Percentiles rank a stretch among this genome's conserved stretches.
Evolutionary conservation across 2,113 vertebrate species (phyloP).

Genomic region (Hippopotamus amphibius): DNA sequence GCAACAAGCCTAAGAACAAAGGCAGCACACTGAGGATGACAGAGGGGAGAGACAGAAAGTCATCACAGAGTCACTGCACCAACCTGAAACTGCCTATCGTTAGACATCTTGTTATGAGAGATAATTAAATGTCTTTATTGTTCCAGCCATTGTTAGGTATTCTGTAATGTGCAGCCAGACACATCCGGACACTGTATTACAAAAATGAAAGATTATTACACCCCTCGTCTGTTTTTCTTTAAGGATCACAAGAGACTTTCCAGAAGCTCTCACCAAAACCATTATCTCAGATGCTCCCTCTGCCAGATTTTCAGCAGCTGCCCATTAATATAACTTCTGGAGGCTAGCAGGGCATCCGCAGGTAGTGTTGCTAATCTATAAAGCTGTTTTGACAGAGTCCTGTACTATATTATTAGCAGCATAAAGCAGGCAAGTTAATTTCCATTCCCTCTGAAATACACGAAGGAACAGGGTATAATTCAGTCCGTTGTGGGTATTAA

Average conservation of each 20-base stretch:
- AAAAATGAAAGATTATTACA: slow-evolving; percentile 33
- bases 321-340: slow-evolving; percentile 26
- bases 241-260: background rate
- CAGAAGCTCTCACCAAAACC: background rate
- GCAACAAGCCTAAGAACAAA: background rate
- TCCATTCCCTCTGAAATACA: slow-evolving; percentile 24
- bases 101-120: background rate
- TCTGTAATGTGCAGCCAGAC: background rate
- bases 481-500: slow-evolving; percentile 48
- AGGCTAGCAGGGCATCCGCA: background rate
- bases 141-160: background rate
- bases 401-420: background rate
- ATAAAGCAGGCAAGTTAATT: slow-evolving; percentile 20
- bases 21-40: background rate
- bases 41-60: background rate
- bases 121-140: background rate
- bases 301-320: slow-evolving; percentile 37
- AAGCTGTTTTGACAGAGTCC: background rate
- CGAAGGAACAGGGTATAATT: slow-evolving; percentile 28
- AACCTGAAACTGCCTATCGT: background rate
- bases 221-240: background rate
- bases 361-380: background rate
- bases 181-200: background rate
- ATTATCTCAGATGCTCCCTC: slow-evolving; percentile 34
- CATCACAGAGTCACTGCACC: background rate